phyloP scores from a whole-genome alignment of 2,113 vertebrate species.

The Symphodus melops region DNA sequence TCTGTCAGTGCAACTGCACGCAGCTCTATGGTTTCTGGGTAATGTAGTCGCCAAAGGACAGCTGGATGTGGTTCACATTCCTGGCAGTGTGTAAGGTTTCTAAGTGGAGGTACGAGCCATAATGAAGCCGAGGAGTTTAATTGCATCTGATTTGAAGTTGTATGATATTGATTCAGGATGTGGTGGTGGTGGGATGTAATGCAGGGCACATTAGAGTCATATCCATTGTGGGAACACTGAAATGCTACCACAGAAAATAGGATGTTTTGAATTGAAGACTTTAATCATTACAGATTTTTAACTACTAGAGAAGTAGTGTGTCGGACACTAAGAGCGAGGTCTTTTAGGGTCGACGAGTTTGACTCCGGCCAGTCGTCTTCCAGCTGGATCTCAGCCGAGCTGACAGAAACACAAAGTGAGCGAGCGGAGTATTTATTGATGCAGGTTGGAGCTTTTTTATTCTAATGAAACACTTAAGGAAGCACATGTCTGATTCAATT shows the following conservation, averaged over 20 bases:
- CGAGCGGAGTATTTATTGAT: neutral
- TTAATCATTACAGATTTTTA: neutral
- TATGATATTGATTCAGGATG: constrained; percentile 5
- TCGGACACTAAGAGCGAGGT: neutral
- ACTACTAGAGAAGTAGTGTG: neutral
- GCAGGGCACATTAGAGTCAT: too few species aligned
- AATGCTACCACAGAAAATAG: constrained; percentile 15
- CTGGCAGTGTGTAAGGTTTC: neutral
- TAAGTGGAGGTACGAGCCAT: neutral
- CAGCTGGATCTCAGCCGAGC: neutral
- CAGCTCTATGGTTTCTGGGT: neutral
- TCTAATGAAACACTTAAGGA: neutral
- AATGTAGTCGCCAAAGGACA: neutral
- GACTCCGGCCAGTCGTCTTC: neutral
- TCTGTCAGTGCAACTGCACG: neutral
- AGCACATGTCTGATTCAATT: neutral
- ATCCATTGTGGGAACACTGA: neutral
- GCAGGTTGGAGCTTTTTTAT: neutral
- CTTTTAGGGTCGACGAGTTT: neutral
- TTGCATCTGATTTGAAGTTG: constrained; percentile 1
- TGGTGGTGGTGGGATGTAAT: neutral
- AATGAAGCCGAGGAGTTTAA: neutral
- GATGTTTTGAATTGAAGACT: constrained; percentile 1
- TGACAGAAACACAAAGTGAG: too few species aligned
- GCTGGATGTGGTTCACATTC: neutral